A percentile compares a stretch with the other conserved stretches of the same genome.
Evolutionary conservation across 2,797 vertebrate genomes (phyloP).

Genomic region (Moxostoma hubbsi): DNA sequence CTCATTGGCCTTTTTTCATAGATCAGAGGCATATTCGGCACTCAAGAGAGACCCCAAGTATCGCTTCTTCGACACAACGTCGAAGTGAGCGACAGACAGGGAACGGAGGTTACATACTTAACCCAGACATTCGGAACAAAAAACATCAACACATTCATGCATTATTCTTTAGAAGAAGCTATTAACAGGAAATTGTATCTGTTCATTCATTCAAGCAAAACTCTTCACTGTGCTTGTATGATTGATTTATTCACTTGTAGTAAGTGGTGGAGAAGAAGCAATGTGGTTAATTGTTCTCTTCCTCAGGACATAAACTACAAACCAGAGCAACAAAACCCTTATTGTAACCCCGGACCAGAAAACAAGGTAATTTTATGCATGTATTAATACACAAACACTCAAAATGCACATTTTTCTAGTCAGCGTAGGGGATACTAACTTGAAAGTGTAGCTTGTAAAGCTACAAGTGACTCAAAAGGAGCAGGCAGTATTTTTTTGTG

Average conservation of each 20-base stretch:
- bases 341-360: background rate
- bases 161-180: conserved; percentile 2
- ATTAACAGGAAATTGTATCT: background rate
- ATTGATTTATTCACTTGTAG: conserved; percentile 14
- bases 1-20: too few relatives aligned
- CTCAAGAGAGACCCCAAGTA: too few relatives aligned
- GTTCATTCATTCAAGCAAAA: conserved; percentile 11
- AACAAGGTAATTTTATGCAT: background rate
- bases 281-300: background rate
- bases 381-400: too few relatives aligned
- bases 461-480: too few relatives aligned
- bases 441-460: too few relatives aligned
- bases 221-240: background rate
- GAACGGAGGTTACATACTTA: too few relatives aligned
- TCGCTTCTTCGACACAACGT: too few relatives aligned
- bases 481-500: too few relatives aligned
- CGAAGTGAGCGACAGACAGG: too few relatives aligned
- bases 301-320: background rate
- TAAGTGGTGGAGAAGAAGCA: background rate
- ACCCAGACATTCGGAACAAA: background rate
- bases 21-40: too few relatives aligned
- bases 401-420: too few relatives aligned
- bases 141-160: background rate
- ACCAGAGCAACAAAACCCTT: background rate
- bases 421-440: too few relatives aligned